Evolutionary conservation across 2,113 vertebrate genomes (phyloP).

Genomic region (Glareola pratincola): DNA sequence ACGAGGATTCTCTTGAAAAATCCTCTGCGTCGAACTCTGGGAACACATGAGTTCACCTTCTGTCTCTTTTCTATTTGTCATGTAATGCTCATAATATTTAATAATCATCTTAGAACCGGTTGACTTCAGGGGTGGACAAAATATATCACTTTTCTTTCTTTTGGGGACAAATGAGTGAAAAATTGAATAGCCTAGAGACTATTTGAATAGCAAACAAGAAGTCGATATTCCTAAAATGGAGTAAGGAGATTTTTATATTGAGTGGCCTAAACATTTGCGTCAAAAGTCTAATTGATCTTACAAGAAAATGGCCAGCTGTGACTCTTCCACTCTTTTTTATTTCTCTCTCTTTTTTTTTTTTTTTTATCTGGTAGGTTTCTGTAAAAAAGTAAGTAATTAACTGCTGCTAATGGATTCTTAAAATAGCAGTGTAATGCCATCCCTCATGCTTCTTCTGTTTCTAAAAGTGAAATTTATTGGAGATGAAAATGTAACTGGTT

Average conservation of each 20-base stretch:
- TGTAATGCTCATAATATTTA: not conserved
- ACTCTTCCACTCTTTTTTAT: not conserved
- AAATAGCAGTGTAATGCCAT: slow-evolving; percentile 58
- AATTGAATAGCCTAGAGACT: not conserved
- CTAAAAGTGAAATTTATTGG: slow-evolving; percentile 59
- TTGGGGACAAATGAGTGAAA: not conserved
- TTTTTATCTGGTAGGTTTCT: slow-evolving; percentile 18
- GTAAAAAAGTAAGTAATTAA: slow-evolving; percentile 9
- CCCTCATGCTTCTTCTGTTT: slow-evolving; percentile 45
- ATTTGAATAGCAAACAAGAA: not conserved
- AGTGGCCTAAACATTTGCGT: slow-evolving; percentile 22
- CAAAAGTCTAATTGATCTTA: slow-evolving; percentile 47
- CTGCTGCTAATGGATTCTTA: slow-evolving; percentile 60
- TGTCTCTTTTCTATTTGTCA: not conserved
- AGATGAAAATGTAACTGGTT: not conserved
- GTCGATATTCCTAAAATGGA: not conserved
- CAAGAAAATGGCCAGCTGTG: slow-evolving; percentile 27
- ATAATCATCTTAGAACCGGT: not conserved
- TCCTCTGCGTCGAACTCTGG: not conserved
- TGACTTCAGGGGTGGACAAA: not conserved
- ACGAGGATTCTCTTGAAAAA: not conserved
- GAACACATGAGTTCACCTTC: not conserved
- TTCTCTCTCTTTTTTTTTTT: not conserved
- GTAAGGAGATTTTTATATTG: slow-evolving; percentile 15
- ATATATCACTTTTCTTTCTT: not conserved